Conservation (phyloP, 23 tunicate genomes). For the Halocynthia roretzi region DNA sequence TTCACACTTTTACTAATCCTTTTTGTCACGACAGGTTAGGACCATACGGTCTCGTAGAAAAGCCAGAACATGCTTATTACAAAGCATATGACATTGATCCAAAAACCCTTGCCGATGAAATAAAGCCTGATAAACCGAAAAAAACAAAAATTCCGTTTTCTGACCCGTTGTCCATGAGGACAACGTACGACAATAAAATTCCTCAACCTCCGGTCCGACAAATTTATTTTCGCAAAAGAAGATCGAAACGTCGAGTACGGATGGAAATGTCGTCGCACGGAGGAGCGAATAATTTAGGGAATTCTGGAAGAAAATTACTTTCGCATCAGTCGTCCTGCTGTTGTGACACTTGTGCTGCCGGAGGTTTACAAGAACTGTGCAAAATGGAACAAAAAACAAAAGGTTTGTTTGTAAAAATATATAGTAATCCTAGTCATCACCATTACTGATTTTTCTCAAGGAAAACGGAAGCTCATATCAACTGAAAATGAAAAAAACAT, state of each 20-base stretch:
- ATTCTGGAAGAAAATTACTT: background rate
- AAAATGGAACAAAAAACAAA: background rate
- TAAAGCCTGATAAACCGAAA: constrained; percentile 2
- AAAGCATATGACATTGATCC: constrained; percentile 16
- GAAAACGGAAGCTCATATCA: no score
- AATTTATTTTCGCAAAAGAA: constrained; percentile 47
- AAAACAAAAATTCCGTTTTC: constrained; percentile 54
- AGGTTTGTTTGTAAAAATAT: background rate
- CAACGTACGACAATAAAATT: constrained; percentile 47
- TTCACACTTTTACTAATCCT: background rate
- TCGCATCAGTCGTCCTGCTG: constrained; percentile 16
- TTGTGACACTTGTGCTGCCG: constrained; percentile 17
- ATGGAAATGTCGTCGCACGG: constrained; percentile 19
- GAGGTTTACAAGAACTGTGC: background rate
- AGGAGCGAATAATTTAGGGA: background rate
- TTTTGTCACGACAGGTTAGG: constrained; percentile 21
- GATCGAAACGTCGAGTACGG: constrained; percentile 62
- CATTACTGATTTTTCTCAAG: no score
- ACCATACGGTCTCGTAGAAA: constrained; percentile 57
- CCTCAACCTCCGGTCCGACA: constrained; percentile 65
- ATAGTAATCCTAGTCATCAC: no score
- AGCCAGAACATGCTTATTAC: constrained; percentile 5
- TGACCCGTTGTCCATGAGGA: constrained; percentile 36
- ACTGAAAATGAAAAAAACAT: no score
- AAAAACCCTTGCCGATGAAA: constrained; percentile 6